phyloP scores from a whole-genome alignment of 2,113 vertebrate species.

The Syrrhaptes paradoxus region DNA sequence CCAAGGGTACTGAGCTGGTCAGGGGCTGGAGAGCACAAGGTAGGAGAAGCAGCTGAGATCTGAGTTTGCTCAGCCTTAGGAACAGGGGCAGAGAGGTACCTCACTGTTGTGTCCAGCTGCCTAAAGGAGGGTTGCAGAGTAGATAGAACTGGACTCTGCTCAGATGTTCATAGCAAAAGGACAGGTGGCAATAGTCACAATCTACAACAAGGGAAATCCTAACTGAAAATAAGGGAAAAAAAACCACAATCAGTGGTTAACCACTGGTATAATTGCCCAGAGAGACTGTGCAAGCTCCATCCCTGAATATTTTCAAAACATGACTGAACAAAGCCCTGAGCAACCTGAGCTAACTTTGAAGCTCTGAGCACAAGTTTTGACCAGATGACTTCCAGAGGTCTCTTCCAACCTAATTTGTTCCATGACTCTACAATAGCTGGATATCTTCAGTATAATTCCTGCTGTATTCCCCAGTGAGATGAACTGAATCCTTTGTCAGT shows the following conservation, averaged over 20 bases:
- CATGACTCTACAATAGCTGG: slow-evolving; percentile 33
- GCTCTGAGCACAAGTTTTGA: slow-evolving; percentile 3
- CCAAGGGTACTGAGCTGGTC: background rate
- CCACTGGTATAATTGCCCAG: background rate
- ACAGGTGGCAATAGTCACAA: background rate
- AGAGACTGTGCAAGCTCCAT: background rate
- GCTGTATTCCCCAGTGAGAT: background rate
- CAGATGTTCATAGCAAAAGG: background rate
- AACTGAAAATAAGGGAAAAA: background rate
- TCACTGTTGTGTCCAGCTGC: background rate
- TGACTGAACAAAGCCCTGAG: background rate
- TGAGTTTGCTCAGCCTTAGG: background rate
- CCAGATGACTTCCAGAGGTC: slow-evolving; percentile 21
- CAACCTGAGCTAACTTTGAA: slow-evolving; percentile 12
- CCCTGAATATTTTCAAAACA: slow-evolving; percentile 7
- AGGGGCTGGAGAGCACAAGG: background rate
- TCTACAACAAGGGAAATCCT: background rate
- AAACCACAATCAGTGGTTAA: background rate
- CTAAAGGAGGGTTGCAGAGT: background rate
- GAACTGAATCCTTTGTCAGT: slow-evolving; percentile 14
- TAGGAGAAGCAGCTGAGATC: background rate
- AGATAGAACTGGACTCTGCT: background rate
- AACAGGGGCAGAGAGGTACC: background rate
- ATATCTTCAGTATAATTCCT: background rate
- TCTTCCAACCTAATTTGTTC: slow-evolving; percentile 33